A percentile compares a stretch with the other conserved stretches of the same genome.
Conservation (phyloP, 2,888 invertebrate genomes). For the Plebejus anna region DNA sequence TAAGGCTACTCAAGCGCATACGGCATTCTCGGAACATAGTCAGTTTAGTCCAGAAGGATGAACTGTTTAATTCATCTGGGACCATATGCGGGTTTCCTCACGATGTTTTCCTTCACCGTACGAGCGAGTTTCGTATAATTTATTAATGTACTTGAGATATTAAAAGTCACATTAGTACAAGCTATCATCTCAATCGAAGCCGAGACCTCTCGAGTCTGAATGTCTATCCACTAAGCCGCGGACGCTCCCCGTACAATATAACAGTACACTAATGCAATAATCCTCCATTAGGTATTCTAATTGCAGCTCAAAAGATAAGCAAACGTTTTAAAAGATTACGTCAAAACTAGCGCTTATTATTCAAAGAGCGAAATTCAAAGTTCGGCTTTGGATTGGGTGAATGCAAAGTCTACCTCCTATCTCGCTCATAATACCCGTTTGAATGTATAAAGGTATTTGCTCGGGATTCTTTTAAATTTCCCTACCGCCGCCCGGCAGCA, state of each 20-base stretch:
- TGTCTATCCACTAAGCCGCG: no score
- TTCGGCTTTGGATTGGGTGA: conserved; percentile 19
- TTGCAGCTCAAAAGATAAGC: background rate
- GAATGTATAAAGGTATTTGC: conserved; percentile 32
- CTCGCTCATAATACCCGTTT: conserved; percentile 34
- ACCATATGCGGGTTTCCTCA: background rate
- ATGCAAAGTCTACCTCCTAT: conserved; percentile 28
- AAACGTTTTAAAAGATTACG: conserved; percentile 19
- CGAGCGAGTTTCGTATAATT: background rate
- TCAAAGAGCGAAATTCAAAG: conserved; percentile 17
- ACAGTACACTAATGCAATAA: background rate
- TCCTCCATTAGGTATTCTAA: background rate
- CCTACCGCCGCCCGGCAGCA: conserved; percentile 30
- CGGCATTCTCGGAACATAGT: background rate
- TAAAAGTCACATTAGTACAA: no score
- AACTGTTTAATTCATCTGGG: background rate
- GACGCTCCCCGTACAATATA: background rate
- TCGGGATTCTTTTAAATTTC: conserved; percentile 35
- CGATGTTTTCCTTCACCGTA: background rate
- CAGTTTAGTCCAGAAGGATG: background rate
- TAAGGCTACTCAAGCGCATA: background rate
- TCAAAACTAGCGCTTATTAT: conserved; percentile 8
- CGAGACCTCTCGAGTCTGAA: no score
- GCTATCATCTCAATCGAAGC: no score
- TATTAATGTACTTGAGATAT: no score